phyloP scores from a whole-genome alignment of 2,797 vertebrate genomes.

The Enteromius unitaeniatus region DNA sequence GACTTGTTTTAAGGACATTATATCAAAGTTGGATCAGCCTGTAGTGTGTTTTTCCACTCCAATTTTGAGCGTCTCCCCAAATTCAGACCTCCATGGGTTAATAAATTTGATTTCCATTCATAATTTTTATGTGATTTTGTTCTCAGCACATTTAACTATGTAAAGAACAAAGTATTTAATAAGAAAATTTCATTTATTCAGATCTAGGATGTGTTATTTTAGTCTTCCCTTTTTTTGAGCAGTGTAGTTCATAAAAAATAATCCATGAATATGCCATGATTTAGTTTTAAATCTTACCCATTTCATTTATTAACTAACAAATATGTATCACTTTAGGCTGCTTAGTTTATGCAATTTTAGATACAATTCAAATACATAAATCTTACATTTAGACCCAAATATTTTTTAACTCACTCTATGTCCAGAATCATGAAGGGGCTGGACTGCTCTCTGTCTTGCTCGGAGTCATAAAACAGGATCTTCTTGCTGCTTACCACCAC shows the following conservation, averaged over 20 bases:
- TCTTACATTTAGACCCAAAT: not conserved
- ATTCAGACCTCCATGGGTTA: too few species aligned
- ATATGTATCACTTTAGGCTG: not conserved
- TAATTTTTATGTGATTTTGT: too few species aligned
- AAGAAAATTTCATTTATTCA: too few species aligned
- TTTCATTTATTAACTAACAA: not conserved
- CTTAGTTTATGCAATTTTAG: not conserved
- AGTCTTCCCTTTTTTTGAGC: too few species aligned
- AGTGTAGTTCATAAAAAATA: not conserved
- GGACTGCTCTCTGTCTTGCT: slow-evolving; percentile 91
- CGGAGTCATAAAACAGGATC: slow-evolving; percentile 95
- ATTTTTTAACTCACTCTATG: slow-evolving; percentile 89
- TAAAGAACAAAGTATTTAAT: too few species aligned
- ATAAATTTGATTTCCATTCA: too few species aligned
- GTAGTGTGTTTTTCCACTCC: too few species aligned
- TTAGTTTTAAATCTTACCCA: not conserved
- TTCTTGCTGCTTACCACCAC: slow-evolving; percentile 98
- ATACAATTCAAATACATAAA: not conserved
- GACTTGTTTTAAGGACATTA: too few species aligned
- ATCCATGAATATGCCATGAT: not conserved
- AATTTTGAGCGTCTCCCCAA: too few species aligned
- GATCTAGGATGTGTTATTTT: too few species aligned
- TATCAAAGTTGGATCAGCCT: too few species aligned
- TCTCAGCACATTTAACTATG: too few species aligned
- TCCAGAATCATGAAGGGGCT: slow-evolving; percentile 97